A percentile compares a stretch with the other conserved stretches of the same genome.
Conservation (phyloP, 2,113 vertebrate genomes). For the Laterallus jamaicensis region DNA sequence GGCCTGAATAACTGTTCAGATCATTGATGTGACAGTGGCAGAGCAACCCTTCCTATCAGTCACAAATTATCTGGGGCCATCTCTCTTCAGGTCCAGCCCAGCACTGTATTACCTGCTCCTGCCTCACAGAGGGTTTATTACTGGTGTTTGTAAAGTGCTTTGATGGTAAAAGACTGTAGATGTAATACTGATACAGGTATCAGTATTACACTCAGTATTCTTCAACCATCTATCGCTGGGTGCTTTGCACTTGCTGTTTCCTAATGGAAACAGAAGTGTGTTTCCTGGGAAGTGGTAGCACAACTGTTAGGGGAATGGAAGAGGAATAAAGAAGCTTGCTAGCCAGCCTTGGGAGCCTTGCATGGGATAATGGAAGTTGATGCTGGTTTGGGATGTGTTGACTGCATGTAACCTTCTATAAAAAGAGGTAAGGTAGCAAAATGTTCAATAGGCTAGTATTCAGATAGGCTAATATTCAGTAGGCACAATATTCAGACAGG, state of each 20-base stretch:
- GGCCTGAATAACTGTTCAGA: neutral
- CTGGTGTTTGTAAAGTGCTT: neutral
- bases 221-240: neutral
- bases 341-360: neutral
- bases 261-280: neutral
- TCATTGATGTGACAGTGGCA: neutral
- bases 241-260: neutral
- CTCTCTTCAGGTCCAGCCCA: neutral
- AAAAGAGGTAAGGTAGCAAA: neutral
- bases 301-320: neutral
- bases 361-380: neutral
- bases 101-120: neutral
- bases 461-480: neutral
- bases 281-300: neutral
- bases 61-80: neutral
- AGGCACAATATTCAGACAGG: neutral
- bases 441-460: neutral
- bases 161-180: neutral
- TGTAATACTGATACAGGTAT: neutral
- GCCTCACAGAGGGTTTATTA: neutral
- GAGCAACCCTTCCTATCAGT: neutral
- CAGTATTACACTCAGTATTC: neutral
- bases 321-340: neutral
- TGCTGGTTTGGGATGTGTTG: neutral
- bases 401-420: neutral